Evolutionary conservation across 2,888 invertebrate genomes (phyloP), one percentile per base, ranked within the genome.

Genomic region (Polyommatus icarus): DNA sequence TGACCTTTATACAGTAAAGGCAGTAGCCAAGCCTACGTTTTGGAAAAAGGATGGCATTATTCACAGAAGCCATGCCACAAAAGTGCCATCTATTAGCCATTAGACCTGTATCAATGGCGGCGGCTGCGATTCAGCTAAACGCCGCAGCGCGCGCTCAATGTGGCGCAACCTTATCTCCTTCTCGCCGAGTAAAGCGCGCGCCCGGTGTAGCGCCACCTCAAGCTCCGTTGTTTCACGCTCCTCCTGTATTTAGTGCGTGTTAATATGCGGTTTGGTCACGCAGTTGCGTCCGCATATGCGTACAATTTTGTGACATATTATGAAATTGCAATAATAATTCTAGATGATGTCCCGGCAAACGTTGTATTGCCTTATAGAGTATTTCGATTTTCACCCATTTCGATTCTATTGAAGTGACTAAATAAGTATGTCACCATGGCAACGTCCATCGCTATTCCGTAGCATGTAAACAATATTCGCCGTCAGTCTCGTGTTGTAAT

Each of bases 161-260:
- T 97, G 97, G 4, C 97, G 94, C 85, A 97, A 90, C 29, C 97
- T 94, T 77, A 97, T 97, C 77, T 97, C 97, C 88, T 97, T 97
- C 89, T 97, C 97, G 18, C 97, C 97, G 29, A 97, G 92, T 57
- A 97, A 89, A 5, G 97, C 97, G 1, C 97, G 95, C 2, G 97
- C 97, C 0, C 97, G 95, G 91, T 97, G 97, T 72, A 97, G 88
- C 78, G 97, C 97, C 79, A 97, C 97, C 88, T 97, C 97, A 94
- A 97, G 96, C 85, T 97, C 97, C 0, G 97, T 97, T 2, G 97
- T 91, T 81, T 97, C 97, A 80, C 97, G 96, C 87, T 97, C 97
- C 89, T 97, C 97, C 96, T 97, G 54, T 76, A 54, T 76, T 46
- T 40, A 24, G 12, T 18, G n/a, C 61, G 24, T 61, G 7, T 57